Evolutionary conservation across 1,140 invertebrate species (phyloP).

Genomic region (Cyphomyrmex costatus): DNA sequence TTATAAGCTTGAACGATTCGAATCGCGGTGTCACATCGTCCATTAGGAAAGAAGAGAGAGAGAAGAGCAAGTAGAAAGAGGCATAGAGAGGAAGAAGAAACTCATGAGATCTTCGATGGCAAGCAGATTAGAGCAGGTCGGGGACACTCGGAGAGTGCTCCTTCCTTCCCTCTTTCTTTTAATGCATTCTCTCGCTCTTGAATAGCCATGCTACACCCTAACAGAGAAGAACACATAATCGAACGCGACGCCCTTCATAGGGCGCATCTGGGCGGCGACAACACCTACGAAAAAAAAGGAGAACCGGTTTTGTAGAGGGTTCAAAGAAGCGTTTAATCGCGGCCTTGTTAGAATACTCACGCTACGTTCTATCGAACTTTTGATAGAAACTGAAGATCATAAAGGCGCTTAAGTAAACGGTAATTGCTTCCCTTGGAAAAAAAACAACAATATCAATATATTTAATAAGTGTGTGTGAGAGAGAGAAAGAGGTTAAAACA

Average conservation of each 20-base stretch:
- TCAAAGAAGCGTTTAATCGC: conserved; percentile 62
- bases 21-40: conserved; percentile 52
- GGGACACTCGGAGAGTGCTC: conserved; percentile 58
- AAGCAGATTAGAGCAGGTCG: conserved; percentile 77
- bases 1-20: conserved; percentile 60
- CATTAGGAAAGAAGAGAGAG: not conserved
- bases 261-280: conserved; percentile 63
- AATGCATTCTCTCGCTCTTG: conserved; percentile 67
- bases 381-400: conserved; percentile 12
- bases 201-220: conserved; percentile 67
- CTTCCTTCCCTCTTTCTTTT: conserved; percentile 4
- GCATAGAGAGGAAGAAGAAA: conserved; percentile 21
- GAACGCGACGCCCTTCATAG: conserved; percentile 43
- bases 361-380: not conserved
- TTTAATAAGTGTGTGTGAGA: no score
- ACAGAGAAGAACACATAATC: conserved; percentile 57
- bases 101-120: conserved; percentile 54
- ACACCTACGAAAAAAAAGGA: conserved; percentile 54
- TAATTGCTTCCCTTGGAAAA: not conserved
- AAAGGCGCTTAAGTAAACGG: not conserved
- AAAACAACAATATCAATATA: not conserved
- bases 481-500: no score
- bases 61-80: not conserved
- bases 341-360: conserved; percentile 27
- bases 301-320: conserved; percentile 63